phyloP scores from a whole-genome alignment of 2,888 invertebrate genomes.

The Galerucella calmariensis region DNA sequence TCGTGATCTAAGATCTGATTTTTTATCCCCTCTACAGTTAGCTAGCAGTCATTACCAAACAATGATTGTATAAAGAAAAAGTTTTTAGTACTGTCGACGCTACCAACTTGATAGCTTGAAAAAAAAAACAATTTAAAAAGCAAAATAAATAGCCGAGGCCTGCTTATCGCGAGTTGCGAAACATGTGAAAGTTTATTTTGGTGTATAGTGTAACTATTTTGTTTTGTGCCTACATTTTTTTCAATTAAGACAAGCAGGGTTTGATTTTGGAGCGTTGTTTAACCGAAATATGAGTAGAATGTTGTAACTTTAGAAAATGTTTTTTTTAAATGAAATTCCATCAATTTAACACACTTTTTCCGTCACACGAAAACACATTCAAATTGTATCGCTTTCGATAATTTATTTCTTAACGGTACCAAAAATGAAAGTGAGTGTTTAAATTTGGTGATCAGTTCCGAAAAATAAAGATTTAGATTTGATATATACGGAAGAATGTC shows the following conservation, averaged over 20 bases:
- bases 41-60: constrained; percentile 37
- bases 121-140: constrained; percentile 8
- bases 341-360: neutral
- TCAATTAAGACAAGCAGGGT: too few relatives aligned
- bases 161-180: constrained; percentile 17
- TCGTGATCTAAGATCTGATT: constrained; percentile 38
- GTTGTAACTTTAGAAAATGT: too few relatives aligned
- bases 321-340: neutral
- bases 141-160: neutral
- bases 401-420: neutral
- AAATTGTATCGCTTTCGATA: neutral
- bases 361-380: neutral
- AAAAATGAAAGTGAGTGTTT: neutral
- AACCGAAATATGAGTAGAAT: too few relatives aligned
- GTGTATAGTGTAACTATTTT: neutral
- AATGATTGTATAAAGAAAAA: constrained; percentile 31
- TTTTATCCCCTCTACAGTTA: constrained; percentile 36
- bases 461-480: neutral
- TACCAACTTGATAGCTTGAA: constrained; percentile 36
- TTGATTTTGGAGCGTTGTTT: too few relatives aligned
- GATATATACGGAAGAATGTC: constrained; percentile 58
- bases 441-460: constrained; percentile 11
- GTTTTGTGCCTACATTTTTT: too few relatives aligned
- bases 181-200: constrained; percentile 34
- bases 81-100: constrained; percentile 33